A percentile compares a stretch with the other conserved stretches of the same genome.
phyloP scores from a whole-genome alignment of 1,140 invertebrate species.

The Drosophila murphyi region DNA sequence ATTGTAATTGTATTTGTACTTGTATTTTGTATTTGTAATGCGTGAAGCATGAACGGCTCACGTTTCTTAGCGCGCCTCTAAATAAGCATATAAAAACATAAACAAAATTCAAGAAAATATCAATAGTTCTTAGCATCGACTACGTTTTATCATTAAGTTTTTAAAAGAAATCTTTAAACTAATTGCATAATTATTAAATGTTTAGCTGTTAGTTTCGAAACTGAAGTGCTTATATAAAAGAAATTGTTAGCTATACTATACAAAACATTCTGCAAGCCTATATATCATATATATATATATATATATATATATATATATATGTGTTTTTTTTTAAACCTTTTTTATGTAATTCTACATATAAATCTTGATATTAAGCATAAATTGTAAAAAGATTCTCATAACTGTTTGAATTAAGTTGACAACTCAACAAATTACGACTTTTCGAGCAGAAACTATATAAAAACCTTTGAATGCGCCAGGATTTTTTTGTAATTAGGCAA shows the following conservation, averaged over 20 bases:
- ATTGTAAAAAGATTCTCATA: conserved; percentile 82
- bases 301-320: conserved; percentile 10
- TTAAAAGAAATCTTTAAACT: conserved; percentile 19
- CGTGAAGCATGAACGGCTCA: conserved; percentile 6
- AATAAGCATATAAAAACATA: background rate
- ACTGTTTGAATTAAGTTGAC: conserved; percentile 70
- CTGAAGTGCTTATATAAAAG: conserved; percentile 78
- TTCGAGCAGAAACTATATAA: conserved; percentile 18
- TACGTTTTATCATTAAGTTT: conserved; percentile 51
- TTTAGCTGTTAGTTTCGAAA: conserved; percentile 61
- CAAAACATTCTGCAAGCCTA: conserved; percentile 54
- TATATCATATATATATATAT: conserved; percentile 52
- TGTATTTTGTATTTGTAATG: background rate
- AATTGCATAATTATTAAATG: conserved; percentile 34
- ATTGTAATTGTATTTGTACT: background rate
- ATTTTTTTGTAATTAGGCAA: conserved; percentile 34
- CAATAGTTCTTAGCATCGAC: conserved; percentile 25
- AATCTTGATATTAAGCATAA: conserved; percentile 58
- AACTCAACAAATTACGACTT: conserved; percentile 55
- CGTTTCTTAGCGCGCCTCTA: conserved; percentile 12
- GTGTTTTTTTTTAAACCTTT: conserved; percentile 50
- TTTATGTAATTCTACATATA: conserved; percentile 66
- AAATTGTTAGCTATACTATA: conserved; percentile 65
- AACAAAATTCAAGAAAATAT: conserved; percentile 7
- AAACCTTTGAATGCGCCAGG: conserved; percentile 13